Conservation (phyloP, 2,797 vertebrate genomes). For the Danionella dracula region DNA sequence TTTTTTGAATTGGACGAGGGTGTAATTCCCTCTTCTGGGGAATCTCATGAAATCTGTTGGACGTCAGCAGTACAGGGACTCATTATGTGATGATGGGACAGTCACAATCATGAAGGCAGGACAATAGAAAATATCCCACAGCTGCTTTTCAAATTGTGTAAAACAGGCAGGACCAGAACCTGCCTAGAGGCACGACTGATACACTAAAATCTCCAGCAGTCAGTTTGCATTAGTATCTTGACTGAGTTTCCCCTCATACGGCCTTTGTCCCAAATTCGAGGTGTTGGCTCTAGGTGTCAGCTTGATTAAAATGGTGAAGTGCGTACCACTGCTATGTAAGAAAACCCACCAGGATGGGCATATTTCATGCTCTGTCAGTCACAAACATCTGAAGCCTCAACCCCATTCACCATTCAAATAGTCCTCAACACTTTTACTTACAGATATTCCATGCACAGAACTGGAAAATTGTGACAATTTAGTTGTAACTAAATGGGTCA, state of each 20-base stretch:
- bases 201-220: conserved; percentile 19
- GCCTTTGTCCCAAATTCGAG: conserved; percentile 21
- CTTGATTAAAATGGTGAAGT: conserved; percentile 34
- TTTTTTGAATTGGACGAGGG: not conserved
- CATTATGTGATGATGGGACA: not conserved
- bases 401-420: not conserved
- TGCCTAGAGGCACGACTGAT: conserved; percentile 5
- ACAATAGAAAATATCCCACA: not conserved
- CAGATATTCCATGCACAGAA: too few species aligned
- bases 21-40: not conserved
- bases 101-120: not conserved
- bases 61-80: conserved; percentile 1
- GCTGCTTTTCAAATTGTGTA: not conserved
- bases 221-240: conserved; percentile 30
- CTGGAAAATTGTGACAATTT: too few species aligned
- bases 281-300: conserved; percentile 32
- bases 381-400: conserved; percentile 14
- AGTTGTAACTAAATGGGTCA: too few species aligned
- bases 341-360: conserved; percentile 15
- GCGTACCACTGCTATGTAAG: not conserved
- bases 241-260: not conserved
- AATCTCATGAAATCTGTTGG: conserved; percentile 8
- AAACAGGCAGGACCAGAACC: conserved; percentile 10
- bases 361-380: conserved; percentile 35
- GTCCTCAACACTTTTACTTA: not conserved